Evolutionary conservation across 2,113 vertebrate species (phyloP).

Genomic region (Tragulus kanchil): DNA sequence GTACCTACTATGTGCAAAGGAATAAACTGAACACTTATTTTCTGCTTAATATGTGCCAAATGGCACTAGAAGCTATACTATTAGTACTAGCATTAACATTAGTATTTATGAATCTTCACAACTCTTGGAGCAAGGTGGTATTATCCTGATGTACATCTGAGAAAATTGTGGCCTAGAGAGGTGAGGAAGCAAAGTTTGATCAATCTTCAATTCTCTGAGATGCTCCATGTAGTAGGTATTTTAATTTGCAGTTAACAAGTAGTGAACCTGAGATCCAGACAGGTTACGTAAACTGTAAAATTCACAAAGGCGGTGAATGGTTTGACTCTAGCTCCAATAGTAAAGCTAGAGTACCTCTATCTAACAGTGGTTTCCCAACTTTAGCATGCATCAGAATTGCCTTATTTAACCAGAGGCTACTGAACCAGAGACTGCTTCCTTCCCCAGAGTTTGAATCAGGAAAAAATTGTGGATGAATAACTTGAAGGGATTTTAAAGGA

Average conservation of each 20-base stretch:
- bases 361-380: neutral
- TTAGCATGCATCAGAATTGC: neutral
- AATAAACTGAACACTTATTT: constrained; percentile 18
- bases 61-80: neutral
- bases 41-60: neutral
- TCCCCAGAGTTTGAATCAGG: neutral
- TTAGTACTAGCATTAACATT: neutral
- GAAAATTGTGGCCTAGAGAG: neutral
- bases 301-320: neutral
- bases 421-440: neutral
- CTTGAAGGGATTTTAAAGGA: neutral
- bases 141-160: neutral
- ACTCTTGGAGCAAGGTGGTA: neutral
- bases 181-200: neutral
- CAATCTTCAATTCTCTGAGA: neutral
- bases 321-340: neutral
- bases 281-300: neutral
- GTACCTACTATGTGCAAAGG: neutral
- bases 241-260: neutral
- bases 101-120: neutral
- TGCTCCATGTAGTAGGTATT: neutral
- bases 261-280: neutral
- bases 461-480: neutral
- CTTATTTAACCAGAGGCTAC: neutral
- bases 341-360: neutral